Percentiles rank a stretch among this genome's conserved stretches.
Evolutionary conservation across 2,888 invertebrate species (phyloP).

Genomic region (Epsilonema sp.): DNA sequence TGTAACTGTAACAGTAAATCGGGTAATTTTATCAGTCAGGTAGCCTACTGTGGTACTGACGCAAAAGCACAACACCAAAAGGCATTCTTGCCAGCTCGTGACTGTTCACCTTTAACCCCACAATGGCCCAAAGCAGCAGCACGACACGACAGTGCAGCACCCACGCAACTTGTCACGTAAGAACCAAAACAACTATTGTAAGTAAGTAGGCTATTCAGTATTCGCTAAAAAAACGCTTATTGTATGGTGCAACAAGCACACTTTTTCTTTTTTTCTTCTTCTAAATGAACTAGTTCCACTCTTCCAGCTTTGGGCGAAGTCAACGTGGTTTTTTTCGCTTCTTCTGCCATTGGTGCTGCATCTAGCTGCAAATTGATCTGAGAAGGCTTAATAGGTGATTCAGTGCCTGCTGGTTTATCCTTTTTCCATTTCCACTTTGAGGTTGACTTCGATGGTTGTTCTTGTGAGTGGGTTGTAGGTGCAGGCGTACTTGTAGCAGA

Average conservation of each 20-base stretch:
- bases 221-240: too few relatives aligned
- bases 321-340: not conserved
- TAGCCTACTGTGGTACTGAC: too few relatives aligned
- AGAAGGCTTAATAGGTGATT: not conserved
- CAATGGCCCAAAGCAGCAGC: too few relatives aligned
- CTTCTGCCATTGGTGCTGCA: not conserved
- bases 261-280: slow-evolving; percentile 15
- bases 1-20: too few relatives aligned
- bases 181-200: too few relatives aligned
- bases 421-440: not conserved
- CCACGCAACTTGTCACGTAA: too few relatives aligned
- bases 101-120: too few relatives aligned
- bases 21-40: too few relatives aligned
- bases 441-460: not conserved
- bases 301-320: slow-evolving; percentile 8
- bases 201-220: too few relatives aligned
- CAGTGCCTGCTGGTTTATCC: not conserved
- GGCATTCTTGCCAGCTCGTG: too few relatives aligned
- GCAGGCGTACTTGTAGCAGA: not conserved
- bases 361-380: not conserved
- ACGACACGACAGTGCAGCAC: too few relatives aligned
- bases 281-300: slow-evolving; percentile 15
- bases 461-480: not conserved
- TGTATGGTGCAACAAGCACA: slow-evolving; percentile 10
- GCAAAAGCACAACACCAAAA: too few relatives aligned